Conservation (phyloP, 2,888 invertebrate genomes). For the Syrphus vitripennis region DNA sequence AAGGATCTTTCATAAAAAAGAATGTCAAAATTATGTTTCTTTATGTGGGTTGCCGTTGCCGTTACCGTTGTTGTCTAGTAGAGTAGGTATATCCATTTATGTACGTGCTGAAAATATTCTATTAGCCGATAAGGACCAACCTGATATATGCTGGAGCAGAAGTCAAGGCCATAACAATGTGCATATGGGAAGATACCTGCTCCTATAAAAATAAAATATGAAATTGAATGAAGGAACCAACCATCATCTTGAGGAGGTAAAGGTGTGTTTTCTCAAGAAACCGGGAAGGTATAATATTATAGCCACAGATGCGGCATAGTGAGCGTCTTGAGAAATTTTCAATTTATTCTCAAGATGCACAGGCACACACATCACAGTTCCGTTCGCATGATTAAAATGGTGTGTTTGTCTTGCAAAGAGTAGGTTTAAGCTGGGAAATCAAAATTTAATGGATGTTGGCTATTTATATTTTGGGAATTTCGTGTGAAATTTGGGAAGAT, state of each 20-base stretch:
- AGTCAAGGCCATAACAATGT: constrained; percentile 16
- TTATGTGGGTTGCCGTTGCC: constrained; percentile 23
- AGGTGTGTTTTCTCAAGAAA: constrained; percentile 9
- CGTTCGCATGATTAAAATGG: background rate
- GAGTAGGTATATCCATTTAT: background rate
- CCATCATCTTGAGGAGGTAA: background rate
- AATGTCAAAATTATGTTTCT: constrained; percentile 23
- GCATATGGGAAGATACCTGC: background rate
- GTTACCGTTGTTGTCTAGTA: constrained; percentile 26
- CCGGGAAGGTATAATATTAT: background rate
- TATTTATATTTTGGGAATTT: constrained; percentile 1
- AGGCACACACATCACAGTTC: no score
- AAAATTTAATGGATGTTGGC: constrained; percentile 5
- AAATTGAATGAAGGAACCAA: constrained; percentile 13
- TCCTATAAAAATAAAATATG: constrained; percentile 33
- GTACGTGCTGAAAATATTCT: constrained; percentile 58
- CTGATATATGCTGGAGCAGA: background rate
- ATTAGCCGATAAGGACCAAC: constrained; percentile 27
- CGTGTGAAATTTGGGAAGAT: background rate
- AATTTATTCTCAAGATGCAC: constrained; percentile 28
- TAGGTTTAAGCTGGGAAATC: background rate
- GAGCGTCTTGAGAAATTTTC: constrained; percentile 11
- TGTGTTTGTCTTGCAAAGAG: background rate
- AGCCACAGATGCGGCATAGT: background rate
- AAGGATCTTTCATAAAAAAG: background rate